Conservation (phyloP, 2,113 vertebrate genomes). For the Butorides virescens region DNA sequence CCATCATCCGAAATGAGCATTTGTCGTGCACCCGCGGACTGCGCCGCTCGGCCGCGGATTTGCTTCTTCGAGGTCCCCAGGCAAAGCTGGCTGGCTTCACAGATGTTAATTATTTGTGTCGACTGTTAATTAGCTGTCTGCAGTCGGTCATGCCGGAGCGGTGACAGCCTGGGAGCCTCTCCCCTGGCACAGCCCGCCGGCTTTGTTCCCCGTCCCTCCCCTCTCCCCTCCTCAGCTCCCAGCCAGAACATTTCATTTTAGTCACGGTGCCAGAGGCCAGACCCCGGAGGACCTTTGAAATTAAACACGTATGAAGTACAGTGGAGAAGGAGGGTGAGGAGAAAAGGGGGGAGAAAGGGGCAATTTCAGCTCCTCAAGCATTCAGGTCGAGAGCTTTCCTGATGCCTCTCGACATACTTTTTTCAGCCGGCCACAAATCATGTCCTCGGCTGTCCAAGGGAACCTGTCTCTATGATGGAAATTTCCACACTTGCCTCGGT, state of each 20-base stretch:
- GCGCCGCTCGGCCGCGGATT: not conserved
- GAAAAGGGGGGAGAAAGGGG: not conserved
- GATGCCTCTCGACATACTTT: not conserved
- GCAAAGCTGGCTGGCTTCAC: conserved; percentile 68
- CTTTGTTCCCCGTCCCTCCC: not conserved
- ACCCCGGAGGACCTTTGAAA: conserved; percentile 30
- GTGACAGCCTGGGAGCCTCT: conserved; percentile 63
- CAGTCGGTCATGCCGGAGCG: not conserved
- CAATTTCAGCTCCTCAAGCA: not conserved
- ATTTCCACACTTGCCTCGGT: not conserved
- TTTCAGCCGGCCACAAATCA: not conserved
- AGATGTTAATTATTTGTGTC: conserved; percentile 73
- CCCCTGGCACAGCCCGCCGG: not conserved
- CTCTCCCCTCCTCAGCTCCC: not conserved
- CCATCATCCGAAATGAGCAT: not conserved
- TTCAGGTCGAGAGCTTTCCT: not conserved
- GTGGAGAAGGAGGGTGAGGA: not conserved
- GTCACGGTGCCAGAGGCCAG: conserved; percentile 52
- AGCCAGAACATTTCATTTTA: conserved; percentile 59
- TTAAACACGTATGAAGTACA: conserved; percentile 41
- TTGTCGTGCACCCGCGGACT: not conserved
- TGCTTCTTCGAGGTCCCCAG: conserved; percentile 27
- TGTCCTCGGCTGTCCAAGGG: not conserved
- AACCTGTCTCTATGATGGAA: not conserved
- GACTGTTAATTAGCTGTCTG: conserved; percentile 76